Conservation (phyloP, 2,113 vertebrate genomes). For the Platysteira castanea region DNA sequence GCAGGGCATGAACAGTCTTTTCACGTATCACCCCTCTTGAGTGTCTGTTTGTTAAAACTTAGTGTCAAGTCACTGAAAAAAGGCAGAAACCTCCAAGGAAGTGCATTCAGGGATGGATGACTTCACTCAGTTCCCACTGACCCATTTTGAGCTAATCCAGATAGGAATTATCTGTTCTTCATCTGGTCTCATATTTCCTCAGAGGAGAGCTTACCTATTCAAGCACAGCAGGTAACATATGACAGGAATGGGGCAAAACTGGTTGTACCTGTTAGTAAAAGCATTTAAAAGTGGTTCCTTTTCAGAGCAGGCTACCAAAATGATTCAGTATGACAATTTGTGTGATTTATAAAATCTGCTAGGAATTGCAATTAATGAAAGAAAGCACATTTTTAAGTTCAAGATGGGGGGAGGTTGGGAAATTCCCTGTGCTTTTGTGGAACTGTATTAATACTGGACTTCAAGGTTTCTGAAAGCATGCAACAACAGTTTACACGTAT, state of each 20-base stretch:
- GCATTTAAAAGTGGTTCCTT: neutral
- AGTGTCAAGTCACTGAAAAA: neutral
- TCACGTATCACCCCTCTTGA: neutral
- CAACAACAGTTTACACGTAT: rapidly evolving
- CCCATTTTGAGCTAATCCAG: neutral
- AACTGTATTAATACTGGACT: neutral
- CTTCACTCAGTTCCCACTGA: neutral
- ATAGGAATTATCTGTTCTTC: neutral
- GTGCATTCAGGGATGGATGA: neutral
- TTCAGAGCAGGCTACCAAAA: neutral
- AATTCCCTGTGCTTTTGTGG: neutral
- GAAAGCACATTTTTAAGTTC: neutral
- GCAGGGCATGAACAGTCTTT: neutral
- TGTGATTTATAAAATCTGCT: neutral
- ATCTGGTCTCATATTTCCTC: neutral
- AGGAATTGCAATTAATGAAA: neutral
- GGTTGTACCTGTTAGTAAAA: slow-evolving; percentile 17
- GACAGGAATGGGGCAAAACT: slow-evolving; percentile 25
- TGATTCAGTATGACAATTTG: neutral
- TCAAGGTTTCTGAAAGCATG: neutral
- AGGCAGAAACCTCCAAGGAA: neutral
- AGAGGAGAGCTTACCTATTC: neutral
- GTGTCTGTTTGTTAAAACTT: neutral
- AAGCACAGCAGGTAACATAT: neutral
- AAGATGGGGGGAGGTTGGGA: neutral